Percentiles rank a stretch among this genome's conserved stretches.
phyloP scores from a whole-genome alignment of 2,797 vertebrate genomes.

The Smutsia gigantea region DNA sequence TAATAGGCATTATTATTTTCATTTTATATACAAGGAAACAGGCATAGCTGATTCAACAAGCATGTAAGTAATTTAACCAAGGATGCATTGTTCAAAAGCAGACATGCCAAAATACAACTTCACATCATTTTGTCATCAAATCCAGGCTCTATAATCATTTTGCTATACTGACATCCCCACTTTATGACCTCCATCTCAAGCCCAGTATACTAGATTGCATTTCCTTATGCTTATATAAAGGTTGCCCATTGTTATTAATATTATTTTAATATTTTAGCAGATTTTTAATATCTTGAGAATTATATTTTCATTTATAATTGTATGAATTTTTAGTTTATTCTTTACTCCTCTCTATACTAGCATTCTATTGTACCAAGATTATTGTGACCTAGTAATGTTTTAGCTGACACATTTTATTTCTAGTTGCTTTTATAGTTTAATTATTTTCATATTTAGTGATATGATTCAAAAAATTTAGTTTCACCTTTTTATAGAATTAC shows the following conservation, averaged over 20 bases:
- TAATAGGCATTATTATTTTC: neutral
- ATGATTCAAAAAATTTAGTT: neutral
- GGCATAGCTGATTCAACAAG: neutral
- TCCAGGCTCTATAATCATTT: neutral
- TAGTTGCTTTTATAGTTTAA: neutral
- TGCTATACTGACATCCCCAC: neutral
- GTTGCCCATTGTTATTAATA: neutral
- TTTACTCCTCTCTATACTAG: neutral
- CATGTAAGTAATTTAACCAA: neutral
- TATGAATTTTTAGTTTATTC: neutral
- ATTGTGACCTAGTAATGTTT: neutral
- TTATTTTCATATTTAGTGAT: neutral
- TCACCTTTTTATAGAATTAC: neutral
- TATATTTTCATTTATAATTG: slow-evolving; percentile 15
- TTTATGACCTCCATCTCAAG: neutral
- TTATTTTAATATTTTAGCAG: neutral
- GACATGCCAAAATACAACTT: neutral
- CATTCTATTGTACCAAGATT: neutral
- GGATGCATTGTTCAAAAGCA: neutral
- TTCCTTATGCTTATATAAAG: slow-evolving; percentile 21
- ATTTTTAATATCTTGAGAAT: neutral
- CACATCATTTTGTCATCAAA: neutral
- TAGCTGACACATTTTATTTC: neutral
- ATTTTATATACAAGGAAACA: neutral
- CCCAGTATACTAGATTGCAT: neutral